Percentiles rank a stretch among this genome's conserved stretches.
These are phyloP conservation scores for Verasper variegatus DNA, from an alignment of 2,113 vertebrate genomes.

Conservation along the genomic window DNA sequence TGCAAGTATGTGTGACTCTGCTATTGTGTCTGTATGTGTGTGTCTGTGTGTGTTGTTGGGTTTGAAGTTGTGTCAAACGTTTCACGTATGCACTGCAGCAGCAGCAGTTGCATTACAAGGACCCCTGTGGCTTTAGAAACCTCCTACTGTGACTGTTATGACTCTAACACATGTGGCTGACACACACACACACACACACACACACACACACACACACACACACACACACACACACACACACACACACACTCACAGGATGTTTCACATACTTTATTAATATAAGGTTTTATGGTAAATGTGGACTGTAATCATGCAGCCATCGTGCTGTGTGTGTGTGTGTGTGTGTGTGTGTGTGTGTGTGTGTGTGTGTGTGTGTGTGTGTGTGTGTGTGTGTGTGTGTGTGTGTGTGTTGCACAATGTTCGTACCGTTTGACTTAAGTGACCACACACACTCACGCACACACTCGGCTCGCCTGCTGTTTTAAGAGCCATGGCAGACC, in stretches of 20 bases:
- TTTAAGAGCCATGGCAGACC: conserved; percentile 55
- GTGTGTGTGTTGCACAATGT: conserved; percentile 14
- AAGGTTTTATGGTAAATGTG: conserved; percentile 60
- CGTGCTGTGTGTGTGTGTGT: not conserved
- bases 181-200: conserved; percentile 42
- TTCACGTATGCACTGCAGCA: conserved; percentile 22
- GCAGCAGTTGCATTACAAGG: conserved; percentile 37
- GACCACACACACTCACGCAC: conserved; percentile 41
- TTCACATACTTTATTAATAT: conserved; percentile 60
- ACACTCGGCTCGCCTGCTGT: conserved; percentile 54
- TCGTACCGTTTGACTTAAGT: conserved; percentile 34
- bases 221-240: conserved; percentile 40
- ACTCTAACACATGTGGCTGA: conserved; percentile 61
- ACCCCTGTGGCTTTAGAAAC: conserved; percentile 48
- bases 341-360: too few species aligned
- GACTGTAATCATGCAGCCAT: conserved; percentile 45
- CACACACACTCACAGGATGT: conserved; percentile 49
- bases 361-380: too few species aligned
- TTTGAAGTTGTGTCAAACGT: conserved; percentile 3
- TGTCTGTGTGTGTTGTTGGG: not conserved
- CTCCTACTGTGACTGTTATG: conserved; percentile 56
- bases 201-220: conserved; percentile 39
- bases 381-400: conserved; percentile 30
- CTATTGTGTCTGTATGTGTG: too few species aligned
- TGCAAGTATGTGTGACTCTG: not conserved